Percentiles rank a stretch among this genome's conserved stretches.
Evolutionary conservation across 2,797 vertebrate species (phyloP).

Genomic region (Syngnathus acus): DNA sequence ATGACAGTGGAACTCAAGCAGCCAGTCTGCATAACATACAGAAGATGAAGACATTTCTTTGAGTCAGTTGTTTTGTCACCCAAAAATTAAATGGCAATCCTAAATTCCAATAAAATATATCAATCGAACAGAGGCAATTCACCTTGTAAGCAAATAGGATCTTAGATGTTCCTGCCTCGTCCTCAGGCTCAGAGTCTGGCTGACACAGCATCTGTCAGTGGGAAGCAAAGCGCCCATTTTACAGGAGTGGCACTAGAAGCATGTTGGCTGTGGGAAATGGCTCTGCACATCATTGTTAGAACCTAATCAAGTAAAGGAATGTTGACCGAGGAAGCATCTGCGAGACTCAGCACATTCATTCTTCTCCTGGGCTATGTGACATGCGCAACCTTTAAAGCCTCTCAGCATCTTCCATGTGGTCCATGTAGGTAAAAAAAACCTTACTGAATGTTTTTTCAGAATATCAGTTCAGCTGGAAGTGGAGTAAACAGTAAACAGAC

Average conservation of each 20-base stretch:
- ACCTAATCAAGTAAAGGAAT: slow-evolving; percentile 28
- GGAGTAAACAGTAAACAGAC: no score
- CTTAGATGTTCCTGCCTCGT: background rate
- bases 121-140: background rate
- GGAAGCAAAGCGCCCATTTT: slow-evolving; percentile 16
- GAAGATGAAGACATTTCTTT: no score
- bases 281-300: slow-evolving; percentile 43
- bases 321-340: slow-evolving; percentile 33
- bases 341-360: slow-evolving; percentile 37
- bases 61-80: no score
- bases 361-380: slow-evolving; percentile 30
- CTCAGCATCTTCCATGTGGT: slow-evolving; percentile 6
- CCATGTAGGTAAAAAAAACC: background rate
- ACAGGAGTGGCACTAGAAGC: slow-evolving; percentile 35
- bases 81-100: background rate
- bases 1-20: no score
- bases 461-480: no score
- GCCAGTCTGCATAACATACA: no score
- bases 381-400: slow-evolving; percentile 19
- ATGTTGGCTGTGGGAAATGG: slow-evolving; percentile 42
- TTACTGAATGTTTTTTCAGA: background rate
- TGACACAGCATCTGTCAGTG: slow-evolving; percentile 41
- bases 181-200: slow-evolving; percentile 13
- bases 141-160: background rate
- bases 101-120: background rate